phyloP scores from a whole-genome alignment of 2,888 invertebrate genomes.

The Protonemura montana region DNA sequence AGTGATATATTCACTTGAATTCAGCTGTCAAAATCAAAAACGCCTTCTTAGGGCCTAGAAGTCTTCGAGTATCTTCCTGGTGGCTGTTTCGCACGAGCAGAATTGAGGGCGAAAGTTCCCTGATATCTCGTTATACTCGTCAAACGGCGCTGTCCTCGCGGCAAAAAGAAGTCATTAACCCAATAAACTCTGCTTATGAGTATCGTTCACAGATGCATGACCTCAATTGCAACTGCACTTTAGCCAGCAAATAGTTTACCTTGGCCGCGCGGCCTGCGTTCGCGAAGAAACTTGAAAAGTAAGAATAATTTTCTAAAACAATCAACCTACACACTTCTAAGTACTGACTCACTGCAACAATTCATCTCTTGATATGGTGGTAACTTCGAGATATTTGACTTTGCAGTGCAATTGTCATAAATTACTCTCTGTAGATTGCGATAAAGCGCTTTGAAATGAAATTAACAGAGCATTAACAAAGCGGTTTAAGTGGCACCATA shows the following conservation, averaged over 20 bases:
- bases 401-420: neutral
- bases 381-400: neutral
- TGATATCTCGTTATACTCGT: neutral
- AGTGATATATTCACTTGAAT: too few relatives aligned
- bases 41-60: too few relatives aligned
- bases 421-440: neutral
- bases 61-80: neutral
- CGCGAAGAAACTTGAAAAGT: neutral
- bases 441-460: neutral
- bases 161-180: constrained; percentile 16
- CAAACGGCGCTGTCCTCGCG: neutral
- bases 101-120: constrained; percentile 17
- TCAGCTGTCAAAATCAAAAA: too few relatives aligned
- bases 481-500: neutral
- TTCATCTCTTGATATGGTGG: neutral
- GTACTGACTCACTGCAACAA: neutral
- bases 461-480: neutral
- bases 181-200: neutral
- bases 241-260: neutral
- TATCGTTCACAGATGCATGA: neutral
- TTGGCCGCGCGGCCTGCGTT: neutral
- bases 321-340: neutral
- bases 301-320: neutral
- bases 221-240: constrained; percentile 14
- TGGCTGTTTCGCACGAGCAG: neutral